These are phyloP conservation scores for Ciona savignyi DNA, from an alignment of 23 tunicate genomes.

Conservation along the genomic window DNA sequence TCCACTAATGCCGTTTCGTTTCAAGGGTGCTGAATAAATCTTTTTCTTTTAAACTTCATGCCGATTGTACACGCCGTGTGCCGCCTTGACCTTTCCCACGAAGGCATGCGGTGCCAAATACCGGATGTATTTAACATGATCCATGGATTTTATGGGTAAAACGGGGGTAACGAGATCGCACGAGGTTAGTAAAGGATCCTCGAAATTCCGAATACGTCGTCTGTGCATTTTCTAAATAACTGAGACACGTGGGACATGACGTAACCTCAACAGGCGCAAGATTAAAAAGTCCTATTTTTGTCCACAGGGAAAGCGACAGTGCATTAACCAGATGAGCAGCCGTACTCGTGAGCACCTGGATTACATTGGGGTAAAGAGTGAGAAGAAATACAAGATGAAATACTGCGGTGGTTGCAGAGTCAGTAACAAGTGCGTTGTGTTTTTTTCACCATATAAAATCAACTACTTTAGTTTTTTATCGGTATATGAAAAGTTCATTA, in stretches of 20 bases:
- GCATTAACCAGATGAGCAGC: neutral
- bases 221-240: neutral
- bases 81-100: neutral
- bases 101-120: neutral
- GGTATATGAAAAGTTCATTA: no score
- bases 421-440: conserved; percentile 18
- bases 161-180: neutral
- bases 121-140: conserved; percentile 1
- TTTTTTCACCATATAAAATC: neutral
- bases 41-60: no score
- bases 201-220: neutral
- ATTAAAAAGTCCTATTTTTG: no score
- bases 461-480: no score
- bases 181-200: neutral
- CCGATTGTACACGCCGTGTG: no score
- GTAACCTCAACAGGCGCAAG: neutral
- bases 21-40: no score
- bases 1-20: no score
- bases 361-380: conserved; percentile 18
- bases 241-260: neutral
- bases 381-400: conserved; percentile 18
- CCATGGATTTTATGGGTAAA: neutral
- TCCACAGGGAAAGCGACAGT: neutral
- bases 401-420: conserved; percentile 28
- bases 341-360: neutral